Base-by-base conservation (phyloP, 2,888 invertebrate genomes). In the Phoenoteleia sp. region DNA sequence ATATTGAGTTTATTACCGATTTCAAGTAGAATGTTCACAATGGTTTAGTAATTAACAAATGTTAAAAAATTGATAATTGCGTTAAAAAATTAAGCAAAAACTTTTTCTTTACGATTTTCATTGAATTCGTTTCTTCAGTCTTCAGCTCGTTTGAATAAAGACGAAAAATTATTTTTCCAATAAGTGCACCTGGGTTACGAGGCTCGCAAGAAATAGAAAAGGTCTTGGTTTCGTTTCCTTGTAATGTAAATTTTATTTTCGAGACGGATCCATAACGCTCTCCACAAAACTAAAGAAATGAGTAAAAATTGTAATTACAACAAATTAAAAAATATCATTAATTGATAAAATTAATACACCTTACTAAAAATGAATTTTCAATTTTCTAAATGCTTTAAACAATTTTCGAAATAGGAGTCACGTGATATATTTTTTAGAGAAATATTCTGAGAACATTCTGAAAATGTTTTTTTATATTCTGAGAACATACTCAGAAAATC, bases 201-300 rank as follows among this genome's bases (percentile, higher is more conserved):
- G 96, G 96, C 81, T 94, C 94, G 88, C 96, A 96, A 19, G 94
- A 93, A 4, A 96, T 92, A 2, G 92, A 92, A 42, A 96, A 93
- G 0, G 94, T 94, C 75, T 95, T 95, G 45, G 95, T 95, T 89
- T 96, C 96, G 88, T 95, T 94, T 0, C 95, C 94, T 86, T 95
- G 95, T 11, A 96, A 89, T 0, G 94, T 91, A 13, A 95, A 85
- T 27, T 93, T 90, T 27, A 93, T 88, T 2, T 88, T 89, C 11
- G 94, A 91, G 27, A 87, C 84, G 2, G 80, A 60, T 15, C 89
- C 80, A 69, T 92, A 90, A 11, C 90, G 88, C 29, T 93, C 93
- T 81, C 91, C 90, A 17, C 91, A 69, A 86, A 93, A 92, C 93
- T 93, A 23, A 58, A 47, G 19, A 45, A 58, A 49, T n/a, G n/a